Evolutionary conservation across 2,797 vertebrate species (phyloP).

Genomic region (Gambelia wislizenii): DNA sequence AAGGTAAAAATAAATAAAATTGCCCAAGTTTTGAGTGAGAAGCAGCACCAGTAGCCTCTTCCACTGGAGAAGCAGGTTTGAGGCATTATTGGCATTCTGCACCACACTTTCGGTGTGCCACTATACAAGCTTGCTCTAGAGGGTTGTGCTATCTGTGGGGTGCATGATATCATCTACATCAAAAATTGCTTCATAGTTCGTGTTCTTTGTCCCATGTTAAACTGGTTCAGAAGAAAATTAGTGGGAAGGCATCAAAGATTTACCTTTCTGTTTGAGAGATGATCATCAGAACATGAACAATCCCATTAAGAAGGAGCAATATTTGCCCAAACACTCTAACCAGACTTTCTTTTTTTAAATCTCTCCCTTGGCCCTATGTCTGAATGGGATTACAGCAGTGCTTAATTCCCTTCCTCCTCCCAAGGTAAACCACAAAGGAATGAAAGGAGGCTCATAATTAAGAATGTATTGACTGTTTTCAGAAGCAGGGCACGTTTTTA

Average conservation of each 20-base stretch:
- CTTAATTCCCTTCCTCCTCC: slow-evolving; percentile 3
- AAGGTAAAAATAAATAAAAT: too few relatives aligned
- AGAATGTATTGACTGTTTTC: slow-evolving; percentile 58
- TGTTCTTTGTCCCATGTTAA: slow-evolving; percentile 56
- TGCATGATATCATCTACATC: slow-evolving; percentile 44
- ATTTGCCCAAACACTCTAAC: slow-evolving; percentile 26
- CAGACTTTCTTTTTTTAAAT: slow-evolving; percentile 28
- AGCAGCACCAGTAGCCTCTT: too few relatives aligned
- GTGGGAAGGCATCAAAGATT: not conserved
- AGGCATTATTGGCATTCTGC: not conserved
- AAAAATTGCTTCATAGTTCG: slow-evolving; percentile 39
- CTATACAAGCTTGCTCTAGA: not conserved
- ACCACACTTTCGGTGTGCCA: not conserved
- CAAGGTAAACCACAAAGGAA: slow-evolving; percentile 14
- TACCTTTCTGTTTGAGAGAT: slow-evolving; percentile 39
- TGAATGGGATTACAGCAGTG: slow-evolving; percentile 31
- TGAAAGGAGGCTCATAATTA: slow-evolving; percentile 55
- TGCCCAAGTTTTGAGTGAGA: not conserved
- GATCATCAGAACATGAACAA: not conserved
- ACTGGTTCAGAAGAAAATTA: slow-evolving; percentile 42
- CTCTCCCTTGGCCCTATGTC: not conserved
- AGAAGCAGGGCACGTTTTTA: slow-evolving; percentile 66
- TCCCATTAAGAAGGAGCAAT: slow-evolving; percentile 19
- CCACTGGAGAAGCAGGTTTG: not conserved
- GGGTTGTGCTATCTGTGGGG: not conserved